Base-by-base conservation (phyloP, 2,113 vertebrate genomes). In the Gallinago jamesoni region DNA sequence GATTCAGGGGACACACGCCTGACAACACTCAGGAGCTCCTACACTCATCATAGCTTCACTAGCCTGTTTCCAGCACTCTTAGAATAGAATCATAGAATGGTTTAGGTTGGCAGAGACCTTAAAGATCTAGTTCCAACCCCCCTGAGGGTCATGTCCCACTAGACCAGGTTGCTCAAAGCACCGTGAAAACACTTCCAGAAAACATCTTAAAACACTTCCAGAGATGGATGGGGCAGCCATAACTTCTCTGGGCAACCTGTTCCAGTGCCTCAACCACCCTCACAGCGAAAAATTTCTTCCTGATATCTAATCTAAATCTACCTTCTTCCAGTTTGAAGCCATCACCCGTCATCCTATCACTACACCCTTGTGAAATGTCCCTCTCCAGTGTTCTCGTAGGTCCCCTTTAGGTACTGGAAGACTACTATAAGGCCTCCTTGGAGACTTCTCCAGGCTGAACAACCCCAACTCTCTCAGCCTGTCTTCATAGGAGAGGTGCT, bases 21-120 rank as follows among this genome's bases (percentile, higher is more conserved):
- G 28, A 27, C 43, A 22, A 39, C 45, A 7, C 13, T 3, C 10
- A 1, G 11, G 55, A 60, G 66, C 74, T 41, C 25, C 21, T 8
- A 12, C 43, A 14, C 1, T 8, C 30, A 5, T 2, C 2, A 8
- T 2, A 0, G 31, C 30, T 20, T 45, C 10, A 0, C 6, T 17
- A 48, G 53, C 7, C 1, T 28, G 7, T 15, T 9, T 12, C 52
- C 28, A 20, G 59, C 35, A 0, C 11, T 4, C 43, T 8, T 5
- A 18, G 43, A 41, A 28, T 6, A 41, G 12, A 31, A 37, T 37
- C 35, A 37, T 8, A 18, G 35, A 28, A 43, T 28, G 37, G 62
- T 66, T 66, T 66, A 43, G 14, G 63, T 66, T 31, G 28, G 28
- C 21, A 43, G 6, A 20, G 28, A 43, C 19, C 60, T 41, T 41